Percentiles rank a stretch among this genome's conserved stretches.
phyloP scores from a whole-genome alignment of 37 sponge, comb jelly and placozoan genomes.

The Beroe forskalii region DNA sequence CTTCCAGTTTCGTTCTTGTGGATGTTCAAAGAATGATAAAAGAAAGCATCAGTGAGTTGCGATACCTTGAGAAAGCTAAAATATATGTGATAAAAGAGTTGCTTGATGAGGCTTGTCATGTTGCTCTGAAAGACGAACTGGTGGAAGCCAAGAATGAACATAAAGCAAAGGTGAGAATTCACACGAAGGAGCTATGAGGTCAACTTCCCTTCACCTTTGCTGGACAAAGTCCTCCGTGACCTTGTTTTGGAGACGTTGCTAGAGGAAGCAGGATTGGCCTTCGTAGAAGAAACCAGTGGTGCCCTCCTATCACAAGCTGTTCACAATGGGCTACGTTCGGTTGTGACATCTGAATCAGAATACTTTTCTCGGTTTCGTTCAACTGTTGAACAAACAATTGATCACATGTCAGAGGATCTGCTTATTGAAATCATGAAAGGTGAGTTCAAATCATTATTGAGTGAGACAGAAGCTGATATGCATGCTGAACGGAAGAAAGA shows the following conservation, averaged over 20 bases:
- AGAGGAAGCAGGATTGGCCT: not conserved
- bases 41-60: not conserved
- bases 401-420: not conserved
- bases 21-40: not conserved
- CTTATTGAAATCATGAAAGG: not conserved
- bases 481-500: not conserved
- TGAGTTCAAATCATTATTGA: not conserved
- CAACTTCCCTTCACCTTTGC: not conserved
- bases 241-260: not conserved
- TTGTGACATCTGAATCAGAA: not conserved
- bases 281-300: not conserved
- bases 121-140: constrained; percentile 3
- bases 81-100: not conserved
- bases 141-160: not conserved
- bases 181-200: not conserved
- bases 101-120: constrained; percentile 16
- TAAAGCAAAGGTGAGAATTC: not conserved
- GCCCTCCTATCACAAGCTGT: not conserved
- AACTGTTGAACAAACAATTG: not conserved
- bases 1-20: not conserved
- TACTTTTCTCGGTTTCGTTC: not conserved
- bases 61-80: not conserved
- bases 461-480: not conserved
- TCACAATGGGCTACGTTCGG: not conserved
- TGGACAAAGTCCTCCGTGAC: not conserved